A percentile compares a stretch with the other conserved stretches of the same genome.
These are phyloP conservation scores for Archaeoteleia sp. DNA, from an alignment of 2,888 invertebrate species.

Conservation along the genomic window DNA sequence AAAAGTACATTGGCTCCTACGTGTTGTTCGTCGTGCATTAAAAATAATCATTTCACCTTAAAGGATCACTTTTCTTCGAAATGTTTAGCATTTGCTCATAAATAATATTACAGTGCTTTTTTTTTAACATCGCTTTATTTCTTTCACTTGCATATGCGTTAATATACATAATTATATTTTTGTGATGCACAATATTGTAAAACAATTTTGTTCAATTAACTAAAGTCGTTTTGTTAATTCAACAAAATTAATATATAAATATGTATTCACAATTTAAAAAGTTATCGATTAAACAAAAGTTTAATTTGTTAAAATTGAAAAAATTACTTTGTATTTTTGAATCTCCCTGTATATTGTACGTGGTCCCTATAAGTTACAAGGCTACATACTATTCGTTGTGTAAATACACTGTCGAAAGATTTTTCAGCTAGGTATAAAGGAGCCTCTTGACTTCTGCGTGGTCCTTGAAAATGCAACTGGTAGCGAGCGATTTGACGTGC, in stretches of 20 bases:
- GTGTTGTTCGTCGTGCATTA: conserved; percentile 23
- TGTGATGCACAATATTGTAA: no score
- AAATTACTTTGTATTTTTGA: no score
- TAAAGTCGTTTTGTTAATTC: no score
- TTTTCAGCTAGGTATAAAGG: conserved; percentile 45
- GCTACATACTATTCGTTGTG: conserved; percentile 24
- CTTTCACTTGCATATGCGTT: no score
- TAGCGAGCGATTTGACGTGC: conserved; percentile 63
- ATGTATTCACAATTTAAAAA: no score
- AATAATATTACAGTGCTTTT: neutral
- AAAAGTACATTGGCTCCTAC: conserved; percentile 41
- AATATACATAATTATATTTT: no score
- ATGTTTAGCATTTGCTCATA: neutral
- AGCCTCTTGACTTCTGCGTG: conserved; percentile 56
- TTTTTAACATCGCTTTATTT: no score
- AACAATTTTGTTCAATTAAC: no score
- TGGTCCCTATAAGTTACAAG: conserved; percentile 15
- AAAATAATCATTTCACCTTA: conserved; percentile 24
- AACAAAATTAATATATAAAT: no score
- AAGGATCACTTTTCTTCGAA: conserved; percentile 1
- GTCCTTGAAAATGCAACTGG: conserved; percentile 68
- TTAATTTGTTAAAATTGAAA: no score
- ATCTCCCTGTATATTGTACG: conserved; percentile 3
- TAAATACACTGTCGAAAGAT: conserved; percentile 47
- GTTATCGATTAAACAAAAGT: no score